phyloP scores from a whole-genome alignment of 2,888 invertebrate species.

The Baccha elongata region DNA sequence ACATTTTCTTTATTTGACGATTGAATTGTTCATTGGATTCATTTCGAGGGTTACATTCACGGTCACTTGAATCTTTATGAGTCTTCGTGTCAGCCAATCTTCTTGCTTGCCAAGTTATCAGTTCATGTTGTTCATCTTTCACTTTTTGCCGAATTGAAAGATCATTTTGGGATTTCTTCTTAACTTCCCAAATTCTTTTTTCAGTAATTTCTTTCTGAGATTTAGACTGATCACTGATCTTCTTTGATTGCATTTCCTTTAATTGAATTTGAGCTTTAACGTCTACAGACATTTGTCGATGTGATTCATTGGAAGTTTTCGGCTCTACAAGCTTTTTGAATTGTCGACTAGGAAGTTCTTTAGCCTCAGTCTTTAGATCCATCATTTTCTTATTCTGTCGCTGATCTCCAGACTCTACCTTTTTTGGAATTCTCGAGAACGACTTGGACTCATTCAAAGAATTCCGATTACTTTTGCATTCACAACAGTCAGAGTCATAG shows the following conservation, averaged over 20 bases:
- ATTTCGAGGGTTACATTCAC: conserved; percentile 43
- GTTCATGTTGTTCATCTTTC: conserved; percentile 23
- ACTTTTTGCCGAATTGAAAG: not conserved
- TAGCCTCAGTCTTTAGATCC: conserved; percentile 31
- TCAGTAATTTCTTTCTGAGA: conserved; percentile 1
- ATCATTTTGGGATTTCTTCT: not conserved
- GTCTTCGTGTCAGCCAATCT: conserved; percentile 15
- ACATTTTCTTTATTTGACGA: conserved; percentile 76
- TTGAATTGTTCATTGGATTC: conserved; percentile 76
- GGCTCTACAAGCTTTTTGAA: conserved; percentile 11
- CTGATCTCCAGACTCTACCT: conserved; percentile 26
- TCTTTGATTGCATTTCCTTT: conserved; percentile 29
- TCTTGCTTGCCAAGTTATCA: conserved; percentile 46
- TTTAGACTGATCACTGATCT: conserved; percentile 23
- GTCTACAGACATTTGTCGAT: conserved; percentile 20
- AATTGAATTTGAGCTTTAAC: conserved; percentile 2
- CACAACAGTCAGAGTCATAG: conserved; percentile 64
- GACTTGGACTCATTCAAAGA: conserved; percentile 34
- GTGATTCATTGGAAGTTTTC: not conserved
- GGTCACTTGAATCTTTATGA: not conserved
- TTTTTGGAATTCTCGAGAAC: conserved; percentile 53
- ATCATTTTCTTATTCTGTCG: conserved; percentile 32
- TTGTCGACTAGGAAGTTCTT: conserved; percentile 18
- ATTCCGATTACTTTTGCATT: conserved; percentile 63
- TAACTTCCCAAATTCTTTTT: not conserved